Evolutionary conservation across 2,888 invertebrate genomes (phyloP).

Genomic region (Lobophora halterata): DNA sequence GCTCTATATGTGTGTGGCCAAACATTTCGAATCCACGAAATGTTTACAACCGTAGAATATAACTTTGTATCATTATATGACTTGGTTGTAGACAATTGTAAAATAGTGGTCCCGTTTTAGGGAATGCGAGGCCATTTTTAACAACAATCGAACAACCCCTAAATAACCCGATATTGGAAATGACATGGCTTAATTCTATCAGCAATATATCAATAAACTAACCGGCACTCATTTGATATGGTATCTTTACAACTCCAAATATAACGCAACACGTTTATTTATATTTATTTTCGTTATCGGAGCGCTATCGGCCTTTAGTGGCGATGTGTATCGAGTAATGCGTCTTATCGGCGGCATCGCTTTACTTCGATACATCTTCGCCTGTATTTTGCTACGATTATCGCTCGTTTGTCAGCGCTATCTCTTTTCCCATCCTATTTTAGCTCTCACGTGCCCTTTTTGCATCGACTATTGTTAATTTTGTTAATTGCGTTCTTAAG

Average conservation of each 20-base stretch:
- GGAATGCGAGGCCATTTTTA: too few species aligned
- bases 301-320: slow-evolving; percentile 63
- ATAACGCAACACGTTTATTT: slow-evolving; percentile 64
- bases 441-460: neutral
- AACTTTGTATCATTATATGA: too few species aligned
- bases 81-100: too few species aligned
- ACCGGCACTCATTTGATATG: slow-evolving; percentile 45
- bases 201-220: slow-evolving; percentile 49
- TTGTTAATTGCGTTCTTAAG: slow-evolving; percentile 14
- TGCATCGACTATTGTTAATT: slow-evolving; percentile 1
- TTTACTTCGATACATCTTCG: slow-evolving; percentile 51
- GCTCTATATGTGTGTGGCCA: slow-evolving; percentile 9
- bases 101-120: too few species aligned
- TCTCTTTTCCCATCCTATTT: slow-evolving; percentile 4
- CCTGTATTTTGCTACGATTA: slow-evolving; percentile 46
- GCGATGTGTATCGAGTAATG: slow-evolving; percentile 71
- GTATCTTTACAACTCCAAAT: slow-evolving; percentile 62
- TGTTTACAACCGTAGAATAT: neutral
- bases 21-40: too few species aligned
- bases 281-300: slow-evolving; percentile 58
- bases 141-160: too few species aligned
- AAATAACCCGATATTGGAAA: slow-evolving; percentile 36
- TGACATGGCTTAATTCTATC: slow-evolving; percentile 39
- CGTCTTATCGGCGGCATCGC: slow-evolving; percentile 62
- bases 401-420: slow-evolving; percentile 11